Percentiles rank a stretch among this genome's conserved stretches.
Evolutionary conservation across 2,113 vertebrate species (phyloP).

Genomic region (Stigmatopora argus): DNA sequence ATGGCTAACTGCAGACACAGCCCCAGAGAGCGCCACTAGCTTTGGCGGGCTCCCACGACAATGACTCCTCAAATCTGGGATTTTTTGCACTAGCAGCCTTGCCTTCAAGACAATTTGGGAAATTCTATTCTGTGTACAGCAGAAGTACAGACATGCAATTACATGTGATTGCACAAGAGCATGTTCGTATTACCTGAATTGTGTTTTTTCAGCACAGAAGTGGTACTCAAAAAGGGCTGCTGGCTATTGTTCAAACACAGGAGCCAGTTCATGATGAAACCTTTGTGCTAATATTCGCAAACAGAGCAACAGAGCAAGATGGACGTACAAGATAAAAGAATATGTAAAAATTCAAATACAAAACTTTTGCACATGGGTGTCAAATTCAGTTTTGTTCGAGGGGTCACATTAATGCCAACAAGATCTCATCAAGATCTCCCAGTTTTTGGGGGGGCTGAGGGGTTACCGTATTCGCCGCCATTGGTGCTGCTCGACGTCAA

Average conservation of each 20-base stretch:
- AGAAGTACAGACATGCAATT: not conserved
- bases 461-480: too few relatives aligned
- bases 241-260: not conserved
- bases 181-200: constrained; percentile 3
- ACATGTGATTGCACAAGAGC: not conserved
- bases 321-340: not conserved
- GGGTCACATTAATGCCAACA: not conserved
- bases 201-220: constrained; percentile 4
- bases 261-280: not conserved
- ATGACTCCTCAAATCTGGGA: constrained; percentile 14
- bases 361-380: not conserved
- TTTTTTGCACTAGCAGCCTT: constrained; percentile 9
- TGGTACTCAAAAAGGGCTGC: not conserved
- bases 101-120: constrained; percentile 16
- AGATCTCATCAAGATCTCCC: too few relatives aligned
- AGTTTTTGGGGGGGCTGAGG: too few relatives aligned
- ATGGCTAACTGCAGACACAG: constrained; percentile 50
- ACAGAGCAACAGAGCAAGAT: not conserved
- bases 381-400: not conserved
- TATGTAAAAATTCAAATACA: not conserved
- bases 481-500: too few relatives aligned
- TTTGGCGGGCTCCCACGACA: constrained; percentile 23
- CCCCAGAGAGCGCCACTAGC: constrained; percentile 24
- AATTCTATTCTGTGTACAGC: not conserved
- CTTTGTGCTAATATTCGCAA: not conserved